phyloP scores from a whole-genome alignment of 1,140 invertebrate species.

The Rhyacophila brunnea region DNA sequence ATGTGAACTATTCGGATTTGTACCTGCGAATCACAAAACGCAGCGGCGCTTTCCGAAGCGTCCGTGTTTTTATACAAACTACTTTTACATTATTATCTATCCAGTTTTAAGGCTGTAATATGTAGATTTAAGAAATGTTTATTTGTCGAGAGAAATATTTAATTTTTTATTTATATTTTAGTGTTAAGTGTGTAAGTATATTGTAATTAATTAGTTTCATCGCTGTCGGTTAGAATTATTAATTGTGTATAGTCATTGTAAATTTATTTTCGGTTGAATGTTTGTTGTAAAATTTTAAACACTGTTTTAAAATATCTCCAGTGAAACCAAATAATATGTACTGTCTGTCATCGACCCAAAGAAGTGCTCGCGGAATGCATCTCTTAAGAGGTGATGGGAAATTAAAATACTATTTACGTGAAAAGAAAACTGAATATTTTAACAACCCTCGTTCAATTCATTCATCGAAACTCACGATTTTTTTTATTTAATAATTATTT shows the following conservation, averaged over 20 bases:
- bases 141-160: neutral
- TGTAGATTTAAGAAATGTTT: conserved; percentile 11
- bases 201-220: neutral
- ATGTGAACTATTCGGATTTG: no score
- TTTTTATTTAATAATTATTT: no score
- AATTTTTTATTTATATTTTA: conserved; percentile 1
- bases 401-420: no score
- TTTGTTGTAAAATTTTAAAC: neutral
- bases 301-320: conserved; percentile 2
- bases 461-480: no score
- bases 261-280: neutral
- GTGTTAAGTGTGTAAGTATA: neutral
- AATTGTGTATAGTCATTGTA: no score
- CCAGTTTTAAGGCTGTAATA: conserved; percentile 28
- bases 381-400: neutral
- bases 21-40: neutral
- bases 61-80: neutral
- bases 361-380: neutral
- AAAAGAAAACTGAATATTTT: no score
- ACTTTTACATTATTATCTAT: conserved; percentile 7
- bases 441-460: no score
- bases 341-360: neutral
- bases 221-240: neutral
- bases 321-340: conserved; percentile 21
- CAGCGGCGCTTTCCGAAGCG: neutral